A percentile compares a stretch with the other conserved stretches of the same genome.
Conservation (phyloP, 2,113 vertebrate genomes). For the Azemiops feae region DNA sequence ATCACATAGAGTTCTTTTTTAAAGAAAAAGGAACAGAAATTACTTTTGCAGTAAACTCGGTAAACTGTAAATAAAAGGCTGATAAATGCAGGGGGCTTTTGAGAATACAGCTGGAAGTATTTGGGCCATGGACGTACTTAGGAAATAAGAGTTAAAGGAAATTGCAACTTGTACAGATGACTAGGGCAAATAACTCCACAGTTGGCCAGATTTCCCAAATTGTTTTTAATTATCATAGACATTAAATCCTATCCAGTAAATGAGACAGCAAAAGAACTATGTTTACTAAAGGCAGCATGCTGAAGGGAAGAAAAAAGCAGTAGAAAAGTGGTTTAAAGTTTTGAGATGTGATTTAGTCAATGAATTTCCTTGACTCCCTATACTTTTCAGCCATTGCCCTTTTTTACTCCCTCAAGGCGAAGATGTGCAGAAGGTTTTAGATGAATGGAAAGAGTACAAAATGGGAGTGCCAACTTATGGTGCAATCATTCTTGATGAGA, state of each 20-base stretch:
- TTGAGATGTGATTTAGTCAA: neutral
- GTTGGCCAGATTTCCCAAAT: neutral
- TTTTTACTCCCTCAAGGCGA: constrained; percentile 95
- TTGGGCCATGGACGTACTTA: neutral
- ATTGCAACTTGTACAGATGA: neutral
- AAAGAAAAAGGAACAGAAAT: neutral
- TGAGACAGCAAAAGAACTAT: neutral
- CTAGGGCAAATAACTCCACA: neutral
- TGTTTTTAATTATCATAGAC: neutral
- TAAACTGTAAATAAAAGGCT: neutral
- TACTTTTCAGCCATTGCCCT: constrained; percentile 96
- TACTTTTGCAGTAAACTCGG: neutral
- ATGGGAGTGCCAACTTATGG: constrained; percentile 98
- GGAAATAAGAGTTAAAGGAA: neutral
- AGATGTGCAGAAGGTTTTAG: constrained; percentile 94
- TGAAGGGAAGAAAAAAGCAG: neutral
- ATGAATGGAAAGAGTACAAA: constrained; percentile 99
- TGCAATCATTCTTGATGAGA: constrained; percentile 96
- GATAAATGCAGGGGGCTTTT: neutral
- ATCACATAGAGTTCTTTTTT: neutral
- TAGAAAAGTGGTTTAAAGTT: neutral
- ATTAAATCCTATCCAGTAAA: neutral
- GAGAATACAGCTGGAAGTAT: neutral
- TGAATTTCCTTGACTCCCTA: constrained; percentile 73
- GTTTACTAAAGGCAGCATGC: neutral